These are phyloP conservation scores for Limnephilus rhombicus DNA, from an alignment of 2,888 invertebrate species.

Conservation along the genomic window DNA sequence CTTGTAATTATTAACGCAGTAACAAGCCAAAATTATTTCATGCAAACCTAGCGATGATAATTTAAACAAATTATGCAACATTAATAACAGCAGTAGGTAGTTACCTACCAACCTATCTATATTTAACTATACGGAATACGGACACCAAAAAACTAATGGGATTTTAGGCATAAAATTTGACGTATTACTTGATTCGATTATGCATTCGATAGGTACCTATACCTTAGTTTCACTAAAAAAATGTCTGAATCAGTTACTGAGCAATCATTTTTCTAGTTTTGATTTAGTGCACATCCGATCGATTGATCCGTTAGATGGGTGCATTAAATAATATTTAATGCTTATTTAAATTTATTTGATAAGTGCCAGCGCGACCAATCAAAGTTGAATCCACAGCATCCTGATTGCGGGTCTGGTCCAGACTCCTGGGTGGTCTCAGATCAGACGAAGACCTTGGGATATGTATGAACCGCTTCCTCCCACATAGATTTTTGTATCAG, in stretches of 20 bases:
- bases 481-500: constrained; percentile 13
- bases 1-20: background rate
- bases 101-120: background rate
- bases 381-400: background rate
- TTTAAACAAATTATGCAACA: too few relatives aligned
- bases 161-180: background rate
- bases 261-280: background rate
- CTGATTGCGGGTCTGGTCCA: constrained; percentile 39
- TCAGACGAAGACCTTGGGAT: constrained; percentile 32
- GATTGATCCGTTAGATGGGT: background rate
- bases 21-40: background rate
- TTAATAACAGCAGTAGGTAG: too few relatives aligned
- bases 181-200: background rate
- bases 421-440: constrained; percentile 33
- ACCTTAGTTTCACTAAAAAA: background rate
- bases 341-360: background rate
- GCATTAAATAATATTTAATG: background rate
- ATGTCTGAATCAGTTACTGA: background rate
- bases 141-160: too few relatives aligned
- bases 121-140: background rate
- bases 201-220: background rate
- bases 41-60: too few relatives aligned
- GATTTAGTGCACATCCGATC: background rate
- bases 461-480: constrained; percentile 29
- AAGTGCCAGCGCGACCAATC: background rate